Conservation (phyloP, 1,140 invertebrate species). For the Euborellia annulipes region DNA sequence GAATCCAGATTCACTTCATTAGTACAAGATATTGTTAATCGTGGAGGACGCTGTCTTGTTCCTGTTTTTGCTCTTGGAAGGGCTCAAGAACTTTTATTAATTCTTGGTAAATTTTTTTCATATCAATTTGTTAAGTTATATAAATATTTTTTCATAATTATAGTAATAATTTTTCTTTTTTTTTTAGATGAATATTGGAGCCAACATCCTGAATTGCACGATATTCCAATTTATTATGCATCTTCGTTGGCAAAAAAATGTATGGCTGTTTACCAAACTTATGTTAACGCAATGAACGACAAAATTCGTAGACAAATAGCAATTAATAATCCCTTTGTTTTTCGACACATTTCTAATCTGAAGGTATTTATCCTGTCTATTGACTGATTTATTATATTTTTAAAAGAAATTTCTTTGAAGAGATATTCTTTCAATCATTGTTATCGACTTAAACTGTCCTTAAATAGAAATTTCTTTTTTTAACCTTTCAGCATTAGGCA, state of each 20-base stretch:
- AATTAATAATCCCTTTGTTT: slow-evolving; percentile 92
- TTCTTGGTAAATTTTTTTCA: slow-evolving; percentile 45
- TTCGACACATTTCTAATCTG: slow-evolving; percentile 96
- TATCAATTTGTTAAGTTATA: too few species aligned
- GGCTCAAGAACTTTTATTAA: slow-evolving; percentile 91
- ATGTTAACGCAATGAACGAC: slow-evolving; percentile 99
- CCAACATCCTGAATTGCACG: slow-evolving; percentile 92
- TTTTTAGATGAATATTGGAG: slow-evolving; percentile 95
- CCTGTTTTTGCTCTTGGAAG: slow-evolving; percentile 96
- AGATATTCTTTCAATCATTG: too few species aligned
- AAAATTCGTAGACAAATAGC: slow-evolving; percentile 90
- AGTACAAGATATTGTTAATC: slow-evolving; percentile 88
- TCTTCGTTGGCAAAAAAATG: slow-evolving; percentile 98
- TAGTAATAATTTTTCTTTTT: too few species aligned
- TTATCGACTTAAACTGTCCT: too few species aligned
- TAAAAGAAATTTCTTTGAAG: slow-evolving; percentile 13
- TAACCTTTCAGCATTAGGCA: too few species aligned
- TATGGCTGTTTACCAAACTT: slow-evolving; percentile 99
- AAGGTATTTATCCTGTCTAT: slow-evolving; percentile 62
- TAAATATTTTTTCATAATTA: too few species aligned
- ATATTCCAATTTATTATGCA: slow-evolving; percentile 99
- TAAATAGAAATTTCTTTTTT: slow-evolving; percentile 20
- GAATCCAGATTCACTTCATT: slow-evolving; percentile 88
- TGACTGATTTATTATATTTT: too few species aligned
- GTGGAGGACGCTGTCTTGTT: slow-evolving; percentile 93